These are phyloP conservation scores for Aleiodes sp. DNA, from an alignment of 1,140 invertebrate species.

Conservation along the genomic window DNA sequence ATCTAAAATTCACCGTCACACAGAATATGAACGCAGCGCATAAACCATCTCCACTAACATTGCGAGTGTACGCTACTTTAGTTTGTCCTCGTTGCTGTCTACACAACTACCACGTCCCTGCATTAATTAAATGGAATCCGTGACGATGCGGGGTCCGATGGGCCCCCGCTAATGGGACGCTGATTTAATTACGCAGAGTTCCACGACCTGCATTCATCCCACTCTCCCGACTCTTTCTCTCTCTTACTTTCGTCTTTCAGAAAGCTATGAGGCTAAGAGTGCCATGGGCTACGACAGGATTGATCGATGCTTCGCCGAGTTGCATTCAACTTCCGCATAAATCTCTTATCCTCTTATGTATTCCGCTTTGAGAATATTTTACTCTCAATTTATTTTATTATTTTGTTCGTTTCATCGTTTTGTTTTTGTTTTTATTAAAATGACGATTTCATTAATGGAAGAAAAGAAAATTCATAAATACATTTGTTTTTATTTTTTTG, in stretches of 20 bases:
- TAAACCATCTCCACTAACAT: constrained; percentile 13
- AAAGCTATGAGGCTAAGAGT: constrained; percentile 14
- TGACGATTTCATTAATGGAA: no score
- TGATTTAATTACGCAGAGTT: constrained; percentile 54
- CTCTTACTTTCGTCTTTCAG: neutral
- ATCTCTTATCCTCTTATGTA: constrained; percentile 16
- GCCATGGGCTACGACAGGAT: constrained; percentile 3
- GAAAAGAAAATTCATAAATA: no score
- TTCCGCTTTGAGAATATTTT: constrained; percentile 4
- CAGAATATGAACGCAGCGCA: neutral
- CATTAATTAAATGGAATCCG: constrained; percentile 57
- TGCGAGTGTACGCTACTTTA: constrained; percentile 18
- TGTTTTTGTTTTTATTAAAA: neutral
- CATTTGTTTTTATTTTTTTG: no score
- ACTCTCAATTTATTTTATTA: neutral
- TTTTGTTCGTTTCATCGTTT: no score
- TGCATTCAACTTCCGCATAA: constrained; percentile 9
- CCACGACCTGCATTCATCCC: constrained; percentile 13
- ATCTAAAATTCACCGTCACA: neutral
- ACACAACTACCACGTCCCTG: constrained; percentile 36
- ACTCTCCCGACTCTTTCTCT: neutral
- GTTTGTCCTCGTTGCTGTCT: constrained; percentile 33
- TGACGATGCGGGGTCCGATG: constrained; percentile 46
- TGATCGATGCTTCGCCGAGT: constrained; percentile 11
- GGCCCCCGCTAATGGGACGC: constrained; percentile 47